phyloP scores from a whole-genome alignment of 2,797 vertebrate species.

The Peromyscus aztecus region DNA sequence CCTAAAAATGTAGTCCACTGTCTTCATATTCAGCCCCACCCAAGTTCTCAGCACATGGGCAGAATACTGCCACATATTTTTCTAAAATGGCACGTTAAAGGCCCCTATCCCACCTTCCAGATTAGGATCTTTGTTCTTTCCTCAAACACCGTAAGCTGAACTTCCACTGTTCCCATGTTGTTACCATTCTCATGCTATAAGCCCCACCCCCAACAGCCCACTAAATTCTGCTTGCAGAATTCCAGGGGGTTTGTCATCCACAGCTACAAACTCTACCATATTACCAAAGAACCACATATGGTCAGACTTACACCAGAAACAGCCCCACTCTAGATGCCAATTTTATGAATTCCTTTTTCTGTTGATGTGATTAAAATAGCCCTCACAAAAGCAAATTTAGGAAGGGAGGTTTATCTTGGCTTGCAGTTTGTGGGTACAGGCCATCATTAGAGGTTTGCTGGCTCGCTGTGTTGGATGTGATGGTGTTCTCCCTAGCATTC shows the following conservation, averaged over 20 bases:
- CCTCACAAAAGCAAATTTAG: neutral
- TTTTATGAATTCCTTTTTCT: neutral
- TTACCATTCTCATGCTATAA: neutral
- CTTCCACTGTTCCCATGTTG: neutral
- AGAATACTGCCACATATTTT: neutral
- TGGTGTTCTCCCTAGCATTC: neutral
- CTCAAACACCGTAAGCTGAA: neutral
- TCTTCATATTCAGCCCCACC: neutral
- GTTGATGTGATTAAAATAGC: constrained; percentile 1
- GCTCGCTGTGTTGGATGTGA: neutral
- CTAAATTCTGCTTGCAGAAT: neutral
- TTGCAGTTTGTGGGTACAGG: neutral
- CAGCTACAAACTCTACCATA: neutral
- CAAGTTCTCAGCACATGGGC: neutral
- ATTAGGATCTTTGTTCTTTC: neutral
- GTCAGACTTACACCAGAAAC: neutral
- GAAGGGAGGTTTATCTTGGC: neutral
- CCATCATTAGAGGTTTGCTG: neutral
- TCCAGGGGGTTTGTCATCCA: neutral
- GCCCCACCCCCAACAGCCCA: neutral
- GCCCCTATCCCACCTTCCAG: neutral
- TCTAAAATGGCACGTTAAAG: neutral
- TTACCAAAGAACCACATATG: neutral
- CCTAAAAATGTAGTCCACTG: neutral
- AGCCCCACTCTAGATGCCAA: neutral